phyloP scores from a whole-genome alignment of 2,888 invertebrate genomes.

The Clusia tigrina region DNA sequence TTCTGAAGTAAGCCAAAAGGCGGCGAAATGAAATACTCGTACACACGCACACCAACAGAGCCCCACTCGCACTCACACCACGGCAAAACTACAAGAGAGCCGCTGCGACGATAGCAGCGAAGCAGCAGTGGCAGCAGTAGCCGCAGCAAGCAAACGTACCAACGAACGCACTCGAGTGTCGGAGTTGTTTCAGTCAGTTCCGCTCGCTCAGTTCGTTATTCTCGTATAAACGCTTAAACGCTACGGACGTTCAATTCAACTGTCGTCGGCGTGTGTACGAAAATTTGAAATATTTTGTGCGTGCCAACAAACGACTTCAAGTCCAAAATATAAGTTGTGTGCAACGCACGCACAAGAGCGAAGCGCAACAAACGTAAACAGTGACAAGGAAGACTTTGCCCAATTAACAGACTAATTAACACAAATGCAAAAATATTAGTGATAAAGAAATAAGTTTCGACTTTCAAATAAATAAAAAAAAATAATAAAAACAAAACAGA shows the following conservation, averaged over 20 bases:
- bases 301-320: background rate
- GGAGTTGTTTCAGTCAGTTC: slow-evolving; percentile 14
- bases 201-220: slow-evolving; percentile 54
- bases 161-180: background rate
- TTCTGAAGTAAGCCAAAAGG: too few species aligned
- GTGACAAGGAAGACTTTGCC: too few species aligned
- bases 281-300: background rate
- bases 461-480: too few species aligned
- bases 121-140: slow-evolving; percentile 14
- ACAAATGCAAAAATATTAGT: too few species aligned
- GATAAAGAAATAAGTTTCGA: too few species aligned
- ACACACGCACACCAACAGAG: too few species aligned
- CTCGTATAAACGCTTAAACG: too few species aligned
- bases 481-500: background rate
- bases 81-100: slow-evolving; percentile 20
- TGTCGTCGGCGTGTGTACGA: slow-evolving; percentile 46
- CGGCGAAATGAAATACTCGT: too few species aligned
- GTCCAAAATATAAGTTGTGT: background rate
- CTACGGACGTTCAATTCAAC: too few species aligned
- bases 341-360: too few species aligned
- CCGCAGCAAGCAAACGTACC: background rate
- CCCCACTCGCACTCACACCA: background rate
- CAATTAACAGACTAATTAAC: too few species aligned
- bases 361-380: too few species aligned
- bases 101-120: slow-evolving; percentile 2